A percentile compares a stretch with the other conserved stretches of the same genome.
Conservation (phyloP, 2,888 invertebrate species). For the Agrenia bidenticulata region DNA sequence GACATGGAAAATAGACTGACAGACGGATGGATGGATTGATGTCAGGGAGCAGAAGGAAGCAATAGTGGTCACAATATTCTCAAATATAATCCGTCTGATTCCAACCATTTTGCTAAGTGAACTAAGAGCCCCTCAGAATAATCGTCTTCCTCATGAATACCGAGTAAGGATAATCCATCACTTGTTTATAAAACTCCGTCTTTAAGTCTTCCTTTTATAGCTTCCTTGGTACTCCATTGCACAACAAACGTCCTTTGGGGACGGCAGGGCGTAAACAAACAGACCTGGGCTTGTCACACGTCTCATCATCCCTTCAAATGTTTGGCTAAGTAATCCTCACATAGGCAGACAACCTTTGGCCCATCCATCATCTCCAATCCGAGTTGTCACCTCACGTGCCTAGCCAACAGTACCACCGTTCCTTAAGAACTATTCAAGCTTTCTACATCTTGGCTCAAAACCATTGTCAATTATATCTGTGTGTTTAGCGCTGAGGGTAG, state of each 20-base stretch:
- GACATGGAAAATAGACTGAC: too few species aligned
- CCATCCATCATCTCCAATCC: slow-evolving; percentile 4
- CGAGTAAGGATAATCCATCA: too few species aligned
- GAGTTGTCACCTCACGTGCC: slow-evolving; percentile 1
- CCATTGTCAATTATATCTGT: neutral
- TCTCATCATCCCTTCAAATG: neutral
- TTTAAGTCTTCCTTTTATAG: too few species aligned
- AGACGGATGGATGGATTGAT: too few species aligned
- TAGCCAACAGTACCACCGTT: neutral
- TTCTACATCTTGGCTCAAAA: neutral
- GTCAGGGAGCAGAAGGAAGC: too few species aligned
- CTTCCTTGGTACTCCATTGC: neutral
- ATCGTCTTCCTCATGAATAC: too few species aligned
- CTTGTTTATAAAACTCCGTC: too few species aligned
- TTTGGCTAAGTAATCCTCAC: slow-evolving; percentile 6
- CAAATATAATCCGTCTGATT: too few species aligned
- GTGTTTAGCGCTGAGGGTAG: neutral
- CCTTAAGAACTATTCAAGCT: too few species aligned
- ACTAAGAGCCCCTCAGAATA: too few species aligned
- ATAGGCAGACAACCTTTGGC: slow-evolving; percentile 1
- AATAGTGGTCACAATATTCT: too few species aligned
- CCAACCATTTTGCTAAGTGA: too few species aligned
- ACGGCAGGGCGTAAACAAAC: neutral
- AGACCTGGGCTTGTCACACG: neutral
- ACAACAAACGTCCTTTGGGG: neutral